phyloP scores from a whole-genome alignment of 2,797 vertebrate genomes.

The Tapera naevia region DNA sequence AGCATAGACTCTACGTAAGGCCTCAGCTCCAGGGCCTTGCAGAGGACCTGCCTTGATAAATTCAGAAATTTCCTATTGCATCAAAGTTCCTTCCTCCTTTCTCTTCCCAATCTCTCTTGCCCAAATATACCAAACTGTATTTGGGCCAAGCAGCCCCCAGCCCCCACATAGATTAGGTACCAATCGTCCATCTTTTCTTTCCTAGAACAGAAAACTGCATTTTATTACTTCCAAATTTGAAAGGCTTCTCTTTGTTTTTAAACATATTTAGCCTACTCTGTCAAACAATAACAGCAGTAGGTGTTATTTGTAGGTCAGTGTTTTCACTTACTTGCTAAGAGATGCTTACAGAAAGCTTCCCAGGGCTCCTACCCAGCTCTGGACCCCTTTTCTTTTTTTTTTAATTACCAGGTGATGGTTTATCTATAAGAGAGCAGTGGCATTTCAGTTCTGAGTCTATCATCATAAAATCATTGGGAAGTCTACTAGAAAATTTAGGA shows the following conservation, averaged over 20 bases:
- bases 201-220: background rate
- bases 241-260: background rate
- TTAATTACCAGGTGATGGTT: background rate
- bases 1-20: constrained; percentile 45
- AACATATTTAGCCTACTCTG: background rate
- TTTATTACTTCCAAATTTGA: background rate
- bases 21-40: background rate
- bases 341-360: background rate
- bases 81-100: constrained; percentile 69
- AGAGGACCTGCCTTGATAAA: constrained; percentile 41
- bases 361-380: background rate
- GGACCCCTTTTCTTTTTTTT: background rate
- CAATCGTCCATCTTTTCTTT: background rate
- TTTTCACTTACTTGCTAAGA: background rate
- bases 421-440: background rate
- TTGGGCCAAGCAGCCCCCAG: background rate
- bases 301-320: background rate
- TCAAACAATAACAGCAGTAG: background rate
- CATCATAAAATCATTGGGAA: background rate
- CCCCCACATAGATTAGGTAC: background rate
- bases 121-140: constrained; percentile 1
- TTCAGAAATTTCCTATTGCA: constrained; percentile 69
- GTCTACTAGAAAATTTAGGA: background rate
- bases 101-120: background rate
- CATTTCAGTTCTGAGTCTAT: background rate